phyloP scores from a whole-genome alignment of 2,888 invertebrate species.

The Harpagoxenus sublaevis region DNA sequence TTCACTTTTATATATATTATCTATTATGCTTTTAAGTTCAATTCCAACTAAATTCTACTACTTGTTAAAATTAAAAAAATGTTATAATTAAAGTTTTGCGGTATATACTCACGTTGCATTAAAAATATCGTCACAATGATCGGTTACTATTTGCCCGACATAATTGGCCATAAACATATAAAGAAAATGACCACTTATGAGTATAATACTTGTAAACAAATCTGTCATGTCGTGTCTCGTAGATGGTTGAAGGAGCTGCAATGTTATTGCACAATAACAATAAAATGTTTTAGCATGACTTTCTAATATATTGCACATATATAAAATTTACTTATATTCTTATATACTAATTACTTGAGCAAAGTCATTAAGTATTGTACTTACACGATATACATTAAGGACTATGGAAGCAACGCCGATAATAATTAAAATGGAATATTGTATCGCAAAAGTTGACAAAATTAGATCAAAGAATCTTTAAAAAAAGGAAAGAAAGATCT shows the following conservation, averaged over 20 bases:
- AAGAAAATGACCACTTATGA: not conserved
- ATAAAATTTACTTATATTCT: not conserved
- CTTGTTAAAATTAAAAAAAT: not conserved
- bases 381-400: slow-evolving; percentile 43
- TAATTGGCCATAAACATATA: slow-evolving; percentile 40
- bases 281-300: not conserved
- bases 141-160: slow-evolving; percentile 14
- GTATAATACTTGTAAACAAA: not conserved
- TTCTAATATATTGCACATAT: not conserved
- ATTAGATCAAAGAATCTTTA: slow-evolving; percentile 32
- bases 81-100: not conserved
- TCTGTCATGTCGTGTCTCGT: not conserved
- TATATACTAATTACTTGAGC: not conserved
- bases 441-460: not conserved
- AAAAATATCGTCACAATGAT: slow-evolving; percentile 24
- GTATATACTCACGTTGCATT: slow-evolving; percentile 12
- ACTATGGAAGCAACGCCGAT: slow-evolving; percentile 13
- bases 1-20: not conserved
- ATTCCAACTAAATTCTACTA: not conserved
- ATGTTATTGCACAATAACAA: not conserved
- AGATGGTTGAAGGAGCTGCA: slow-evolving; percentile 1
- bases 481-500: slow-evolving; percentile 24
- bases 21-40: not conserved
- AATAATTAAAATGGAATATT: not conserved
- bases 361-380: not conserved